Conservation (phyloP, 2,797 vertebrate genomes). For the Notamacropus eugenii region DNA sequence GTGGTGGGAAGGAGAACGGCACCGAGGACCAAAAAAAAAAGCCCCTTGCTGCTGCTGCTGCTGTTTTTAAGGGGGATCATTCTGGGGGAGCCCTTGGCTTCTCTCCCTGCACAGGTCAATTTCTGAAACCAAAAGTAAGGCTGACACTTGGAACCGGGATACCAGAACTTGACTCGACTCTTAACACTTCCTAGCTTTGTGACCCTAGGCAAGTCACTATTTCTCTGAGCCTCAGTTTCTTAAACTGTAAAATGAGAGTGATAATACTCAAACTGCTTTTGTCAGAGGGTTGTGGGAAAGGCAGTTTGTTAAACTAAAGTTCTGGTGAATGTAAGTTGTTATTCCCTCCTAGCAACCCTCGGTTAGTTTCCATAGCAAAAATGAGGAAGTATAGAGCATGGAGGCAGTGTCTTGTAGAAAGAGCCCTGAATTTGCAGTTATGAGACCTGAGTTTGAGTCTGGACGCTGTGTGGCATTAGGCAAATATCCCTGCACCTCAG, state of each 20-base stretch:
- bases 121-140: not conserved
- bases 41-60: not conserved
- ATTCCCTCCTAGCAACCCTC: not conserved
- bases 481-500: not conserved
- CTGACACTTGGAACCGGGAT: not conserved
- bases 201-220: not conserved
- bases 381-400: not conserved
- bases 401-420: not conserved
- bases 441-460: not conserved
- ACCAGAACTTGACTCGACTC: not conserved
- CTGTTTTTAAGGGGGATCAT: not conserved
- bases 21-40: not conserved
- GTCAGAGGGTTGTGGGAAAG: not conserved
- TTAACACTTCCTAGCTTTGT: not conserved
- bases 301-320: not conserved
- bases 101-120: not conserved
- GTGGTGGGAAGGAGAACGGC: not conserved
- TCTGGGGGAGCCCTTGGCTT: not conserved
- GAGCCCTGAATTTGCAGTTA: not conserved
- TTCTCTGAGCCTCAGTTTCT: not conserved
- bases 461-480: not conserved
- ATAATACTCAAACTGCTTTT: not conserved
- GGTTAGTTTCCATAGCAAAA: not conserved
- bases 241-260: not conserved
- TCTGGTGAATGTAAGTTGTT: not conserved